phyloP scores from a whole-genome alignment of 2,113 vertebrate genomes.

The Sander lucioperca region DNA sequence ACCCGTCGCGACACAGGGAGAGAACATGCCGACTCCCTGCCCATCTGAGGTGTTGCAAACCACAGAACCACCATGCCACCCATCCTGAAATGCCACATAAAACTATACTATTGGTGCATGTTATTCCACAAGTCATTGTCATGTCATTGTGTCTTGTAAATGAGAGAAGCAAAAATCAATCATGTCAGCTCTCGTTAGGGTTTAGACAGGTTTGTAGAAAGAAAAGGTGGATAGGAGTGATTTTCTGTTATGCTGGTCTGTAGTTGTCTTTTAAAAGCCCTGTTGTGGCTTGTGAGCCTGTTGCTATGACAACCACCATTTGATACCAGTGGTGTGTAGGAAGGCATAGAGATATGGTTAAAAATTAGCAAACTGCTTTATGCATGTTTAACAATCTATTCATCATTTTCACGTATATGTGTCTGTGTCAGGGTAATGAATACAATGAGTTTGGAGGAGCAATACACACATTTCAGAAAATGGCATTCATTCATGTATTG shows the following conservation, averaged over 20 bases:
- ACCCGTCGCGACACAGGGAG: not conserved
- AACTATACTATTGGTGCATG: not conserved
- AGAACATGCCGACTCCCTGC: not conserved
- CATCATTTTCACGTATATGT: constrained; percentile 52
- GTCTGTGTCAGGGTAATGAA: constrained; percentile 54
- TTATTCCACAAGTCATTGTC: not conserved
- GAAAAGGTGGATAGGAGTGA: constrained; percentile 57
- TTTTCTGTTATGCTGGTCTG: constrained; percentile 78
- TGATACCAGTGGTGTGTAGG: constrained; percentile 85
- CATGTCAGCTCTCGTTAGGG: constrained; percentile 1
- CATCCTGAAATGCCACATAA: not conserved
- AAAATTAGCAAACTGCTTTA: constrained; percentile 80
- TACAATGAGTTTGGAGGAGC: constrained; percentile 24
- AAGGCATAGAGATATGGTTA: constrained; percentile 79
- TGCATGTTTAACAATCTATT: constrained; percentile 74
- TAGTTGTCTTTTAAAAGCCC: constrained; percentile 84
- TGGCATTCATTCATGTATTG: constrained; percentile 52
- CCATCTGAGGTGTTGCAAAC: not conserved
- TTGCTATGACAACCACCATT: constrained; percentile 86
- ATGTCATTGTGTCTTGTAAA: not conserved
- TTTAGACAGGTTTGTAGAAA: constrained; percentile 55
- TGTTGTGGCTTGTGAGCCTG: constrained; percentile 84
- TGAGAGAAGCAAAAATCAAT: not conserved
- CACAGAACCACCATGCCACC: not conserved
- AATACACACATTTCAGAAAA: constrained; percentile 22